Evolutionary conservation across 2,888 invertebrate genomes (phyloP), one percentile per base, ranked within the genome.

Genomic region (Hemicrepidius hirtus): DNA sequence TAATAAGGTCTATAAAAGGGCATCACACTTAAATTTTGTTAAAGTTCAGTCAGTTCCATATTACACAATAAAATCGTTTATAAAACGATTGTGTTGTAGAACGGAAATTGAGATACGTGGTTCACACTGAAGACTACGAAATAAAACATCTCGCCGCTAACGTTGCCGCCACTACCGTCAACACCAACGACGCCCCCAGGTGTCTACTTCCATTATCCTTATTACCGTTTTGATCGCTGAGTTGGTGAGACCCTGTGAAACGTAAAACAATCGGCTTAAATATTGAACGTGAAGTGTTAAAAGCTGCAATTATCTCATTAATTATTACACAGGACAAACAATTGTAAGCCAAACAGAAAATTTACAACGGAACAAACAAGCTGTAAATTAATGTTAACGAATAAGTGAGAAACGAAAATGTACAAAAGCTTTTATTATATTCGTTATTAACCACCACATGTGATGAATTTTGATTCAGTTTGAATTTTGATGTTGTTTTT

Each of bases 81-180:
- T 77, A 75, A 77, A 77, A 77, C 77, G 77, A 75, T 68, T 72
- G 57, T 64, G 62, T 62, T 50, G 65, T 60, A 41, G 53, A 59
- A 71, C 71, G 71, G 60, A 67, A 66, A 65, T 59, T 60, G 55
- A 67, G 55, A 70, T 53, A 55, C 55, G 41, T 21, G 60, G 49
- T 53, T 24, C 73, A 67, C 73, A 40, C 66, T 65, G 68, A 66
- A 62, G 67, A 75, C 77, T 79, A 78, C 66, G 77, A 76, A 73
- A 69, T 75, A 60, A 73, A 65, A 63, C 73, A 76, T 74, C 72
- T 74, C 73, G 75, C 75, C 72, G 73, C 64, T 73, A 78, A 64
- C 35, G 72, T 55, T 37, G 73, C 74, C 63, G 74, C 44, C 72
- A 76, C 3, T 24, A 24, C 65, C 68, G 76, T 64, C 70, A 73